Evolutionary conservation across 2,888 invertebrate species (phyloP).

Genomic region (Biston betularia): DNA sequence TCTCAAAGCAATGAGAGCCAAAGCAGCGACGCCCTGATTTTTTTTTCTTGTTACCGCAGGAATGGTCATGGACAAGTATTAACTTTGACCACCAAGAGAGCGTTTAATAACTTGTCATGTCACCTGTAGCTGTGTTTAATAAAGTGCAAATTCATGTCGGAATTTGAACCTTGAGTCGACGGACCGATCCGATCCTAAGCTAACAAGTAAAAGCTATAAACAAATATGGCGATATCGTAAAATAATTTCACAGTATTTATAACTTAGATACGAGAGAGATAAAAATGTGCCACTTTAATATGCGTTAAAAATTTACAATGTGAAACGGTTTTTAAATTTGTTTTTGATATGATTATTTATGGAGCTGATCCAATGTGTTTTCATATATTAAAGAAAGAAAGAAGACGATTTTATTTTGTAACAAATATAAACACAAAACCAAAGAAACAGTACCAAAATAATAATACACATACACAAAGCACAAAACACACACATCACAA

Average conservation of each 20-base stretch:
- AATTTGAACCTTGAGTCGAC: constrained; percentile 32
- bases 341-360: neutral
- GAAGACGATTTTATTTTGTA: no score
- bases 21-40: no score
- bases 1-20: no score
- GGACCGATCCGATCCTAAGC: constrained; percentile 40
- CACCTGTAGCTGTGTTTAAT: neutral
- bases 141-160: constrained; percentile 9
- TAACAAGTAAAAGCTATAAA: constrained; percentile 38
- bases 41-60: no score
- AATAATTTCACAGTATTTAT: constrained; percentile 41
- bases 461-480: no score
- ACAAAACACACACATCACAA: no score
- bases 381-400: no score
- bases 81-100: constrained; percentile 10
- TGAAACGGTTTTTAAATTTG: neutral
- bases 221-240: constrained; percentile 42
- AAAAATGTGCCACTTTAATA: constrained; percentile 12
- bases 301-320: neutral
- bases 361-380: no score
- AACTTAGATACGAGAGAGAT: constrained; percentile 16
- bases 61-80: constrained; percentile 17
- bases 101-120: constrained; percentile 29
- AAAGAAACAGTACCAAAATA: no score
- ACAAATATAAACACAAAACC: no score